Conservation (phyloP, 2,888 invertebrate genomes). For the Nomada flava region DNA sequence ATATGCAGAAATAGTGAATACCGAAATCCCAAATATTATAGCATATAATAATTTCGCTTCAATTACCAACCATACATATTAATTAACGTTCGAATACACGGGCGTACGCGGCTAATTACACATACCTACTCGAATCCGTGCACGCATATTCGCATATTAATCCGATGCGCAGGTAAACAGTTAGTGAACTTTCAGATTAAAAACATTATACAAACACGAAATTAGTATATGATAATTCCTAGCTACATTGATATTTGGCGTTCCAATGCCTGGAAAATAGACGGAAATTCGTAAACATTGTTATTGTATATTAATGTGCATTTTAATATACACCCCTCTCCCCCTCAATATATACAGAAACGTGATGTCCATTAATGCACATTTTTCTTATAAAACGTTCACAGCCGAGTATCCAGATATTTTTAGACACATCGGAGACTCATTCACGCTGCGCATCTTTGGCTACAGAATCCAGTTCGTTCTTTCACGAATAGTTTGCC, state of each 20-base stretch:
- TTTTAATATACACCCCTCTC: too few relatives aligned
- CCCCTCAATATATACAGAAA: not conserved
- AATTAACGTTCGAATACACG: too few relatives aligned
- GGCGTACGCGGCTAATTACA: too few relatives aligned
- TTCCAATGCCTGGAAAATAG: not conserved
- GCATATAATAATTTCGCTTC: too few relatives aligned
- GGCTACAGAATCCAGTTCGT: too few relatives aligned
- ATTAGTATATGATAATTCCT: not conserved
- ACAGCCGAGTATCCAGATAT: too few relatives aligned
- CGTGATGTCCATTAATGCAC: not conserved
- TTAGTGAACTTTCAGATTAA: not conserved
- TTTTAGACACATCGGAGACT: too few relatives aligned
- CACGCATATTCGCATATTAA: not conserved
- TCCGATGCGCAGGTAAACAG: not conserved
- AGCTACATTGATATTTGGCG: not conserved
- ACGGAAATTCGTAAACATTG: slow-evolving; percentile 3
- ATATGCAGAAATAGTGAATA: too few relatives aligned
- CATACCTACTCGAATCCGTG: not conserved
- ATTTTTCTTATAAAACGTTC: not conserved
- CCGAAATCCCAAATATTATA: too few relatives aligned
- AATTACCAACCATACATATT: too few relatives aligned
- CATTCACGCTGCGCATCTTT: too few relatives aligned
- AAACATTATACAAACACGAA: not conserved
- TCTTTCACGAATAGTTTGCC: too few relatives aligned
- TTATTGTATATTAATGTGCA: slow-evolving; percentile 1